Evolutionary conservation across 2,113 vertebrate species (phyloP), one percentile per base, ranked within the genome.

Genomic region (Cochlearius cochlearius): DNA sequence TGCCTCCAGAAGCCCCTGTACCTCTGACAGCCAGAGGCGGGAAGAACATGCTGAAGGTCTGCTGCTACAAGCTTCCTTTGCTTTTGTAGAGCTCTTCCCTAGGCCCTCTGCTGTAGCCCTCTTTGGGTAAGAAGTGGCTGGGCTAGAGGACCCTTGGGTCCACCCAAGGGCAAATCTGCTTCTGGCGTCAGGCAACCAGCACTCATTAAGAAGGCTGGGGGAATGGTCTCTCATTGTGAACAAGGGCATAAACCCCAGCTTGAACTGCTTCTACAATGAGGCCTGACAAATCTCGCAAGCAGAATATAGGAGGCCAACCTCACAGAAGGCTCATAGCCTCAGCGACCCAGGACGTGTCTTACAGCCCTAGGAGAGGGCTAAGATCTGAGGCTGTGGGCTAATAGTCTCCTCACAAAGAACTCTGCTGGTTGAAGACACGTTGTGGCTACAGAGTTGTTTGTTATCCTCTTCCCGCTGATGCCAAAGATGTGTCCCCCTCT

Each of bases 281-380:
- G 9, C 1, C 71, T 71, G 26, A 20, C 21, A 59, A 71, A 89
- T 5, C 19, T 64, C 85, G 66, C 25, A 11, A 59, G 55, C 22
- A 63, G 68, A 76, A 50, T 36, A 22, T 14, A 13, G 20, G 16
- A 81, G 43, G 26, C 34, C 0, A 0, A 21, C 1, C 9, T 64
- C 49, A 50, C 21, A 36, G 22, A 2, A 32, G 11, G 1, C 4
- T 88, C 18, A 18, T 17, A 38, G 45, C 10, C 47, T 71, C 66
- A 29, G 36, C 39, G 67, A 53, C 5, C 58, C 49, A 21, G 39
- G 32, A 52, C 1, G 3, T 47, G n/a, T 34, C 43, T 60, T 71
- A 71, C 32, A 62, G 32, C 47, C 38, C 38, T 23, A 20, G 38
- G 12, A 43, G 56, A 23, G 32, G 19, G 25, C 38, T 26, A 53